Evolutionary conservation across 1,140 invertebrate species (phyloP).

Genomic region (Mactra quadrangularis): DNA sequence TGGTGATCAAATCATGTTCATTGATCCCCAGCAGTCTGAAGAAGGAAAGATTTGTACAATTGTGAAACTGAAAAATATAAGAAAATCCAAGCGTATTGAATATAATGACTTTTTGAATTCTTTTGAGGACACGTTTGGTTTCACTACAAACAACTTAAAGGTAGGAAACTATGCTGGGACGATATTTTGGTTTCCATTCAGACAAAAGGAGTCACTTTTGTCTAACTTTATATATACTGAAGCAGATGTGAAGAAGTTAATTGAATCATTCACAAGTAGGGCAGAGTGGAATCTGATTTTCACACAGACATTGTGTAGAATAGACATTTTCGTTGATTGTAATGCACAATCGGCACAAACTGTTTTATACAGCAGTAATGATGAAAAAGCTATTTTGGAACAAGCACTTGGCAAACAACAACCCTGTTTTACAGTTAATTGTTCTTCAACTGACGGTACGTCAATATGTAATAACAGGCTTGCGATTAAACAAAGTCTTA

Average conservation of each 20-base stretch:
- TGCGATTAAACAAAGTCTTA: background rate
- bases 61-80: constrained; percentile 15
- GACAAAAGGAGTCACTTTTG: constrained; percentile 50
- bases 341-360: background rate
- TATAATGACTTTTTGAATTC: background rate
- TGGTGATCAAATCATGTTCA: constrained; percentile 24
- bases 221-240: constrained; percentile 61
- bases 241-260: constrained; percentile 62
- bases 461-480: background rate
- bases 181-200: constrained; percentile 74
- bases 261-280: constrained; percentile 62
- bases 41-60: constrained; percentile 39
- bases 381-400: background rate
- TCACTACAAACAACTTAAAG: background rate
- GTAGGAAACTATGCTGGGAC: constrained; percentile 69
- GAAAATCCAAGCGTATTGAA: constrained; percentile 9
- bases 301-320: constrained; percentile 59
- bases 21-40: constrained; percentile 18
- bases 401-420: background rate
- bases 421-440: background rate
- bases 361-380: background rate
- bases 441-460: background rate
- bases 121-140: constrained; percentile 22
- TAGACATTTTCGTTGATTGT: constrained; percentile 1
- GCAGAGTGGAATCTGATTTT: constrained; percentile 65